Conservation (phyloP, 2,797 vertebrate genomes). For the Brachyrhaphis roseni region DNA sequence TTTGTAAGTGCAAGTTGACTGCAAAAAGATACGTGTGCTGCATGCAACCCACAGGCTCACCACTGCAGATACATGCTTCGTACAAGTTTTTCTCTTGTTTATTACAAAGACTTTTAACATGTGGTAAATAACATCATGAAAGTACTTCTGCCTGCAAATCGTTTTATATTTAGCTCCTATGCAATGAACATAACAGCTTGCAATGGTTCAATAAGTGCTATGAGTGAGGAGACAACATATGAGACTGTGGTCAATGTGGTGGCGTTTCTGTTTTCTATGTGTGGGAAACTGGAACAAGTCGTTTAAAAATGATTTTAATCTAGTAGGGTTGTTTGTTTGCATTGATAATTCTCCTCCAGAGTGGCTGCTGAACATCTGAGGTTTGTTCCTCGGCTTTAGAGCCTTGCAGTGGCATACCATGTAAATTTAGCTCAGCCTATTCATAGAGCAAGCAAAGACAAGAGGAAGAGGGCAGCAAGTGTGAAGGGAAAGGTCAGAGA, state of each 20-base stretch:
- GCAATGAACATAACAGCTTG: neutral
- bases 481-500: slow-evolving; percentile 72
- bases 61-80: neutral
- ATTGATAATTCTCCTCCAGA: neutral
- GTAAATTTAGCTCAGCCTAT: slow-evolving; percentile 76
- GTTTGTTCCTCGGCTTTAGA: slow-evolving; percentile 6
- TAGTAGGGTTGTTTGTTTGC: neutral
- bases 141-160: neutral
- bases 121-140: neutral
- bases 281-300: neutral
- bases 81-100: neutral
- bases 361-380: neutral
- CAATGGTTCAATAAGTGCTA: neutral
- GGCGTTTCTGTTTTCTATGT: slow-evolving; percentile 18
- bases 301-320: neutral
- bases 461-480: slow-evolving; percentile 12
- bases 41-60: neutral
- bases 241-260: neutral
- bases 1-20: neutral
- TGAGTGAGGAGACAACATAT: neutral
- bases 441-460: slow-evolving; percentile 45
- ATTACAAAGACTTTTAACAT: neutral
- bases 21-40: rapidly evolving
- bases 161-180: neutral
- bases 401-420: slow-evolving; percentile 1